Base-by-base conservation (phyloP, 1,140 invertebrate genomes). In the Lasioglossum baleicum region DNA sequence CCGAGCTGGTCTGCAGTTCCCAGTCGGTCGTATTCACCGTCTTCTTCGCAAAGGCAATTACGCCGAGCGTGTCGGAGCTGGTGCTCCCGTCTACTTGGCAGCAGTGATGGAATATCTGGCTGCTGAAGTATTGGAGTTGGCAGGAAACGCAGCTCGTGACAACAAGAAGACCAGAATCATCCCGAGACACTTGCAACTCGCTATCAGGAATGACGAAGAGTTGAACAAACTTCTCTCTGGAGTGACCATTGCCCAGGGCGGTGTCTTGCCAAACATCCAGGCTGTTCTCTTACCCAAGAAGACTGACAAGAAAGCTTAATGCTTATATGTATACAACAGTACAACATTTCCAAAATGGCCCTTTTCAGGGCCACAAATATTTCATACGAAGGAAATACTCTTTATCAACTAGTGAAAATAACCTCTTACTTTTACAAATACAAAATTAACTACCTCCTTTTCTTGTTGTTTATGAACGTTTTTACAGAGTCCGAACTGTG, bases 151-250 rank as follows among this genome's bases (percentile, higher is more conserved):
- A 22, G 97, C 97, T 0, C 89, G 92, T 35, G 94, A 95, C 53
- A 95, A 95, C 82, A 95, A 95, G 40, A 93, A 94, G 87, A 93
- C 94, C 3, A 94, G 97, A 74, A 96, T 98, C 58, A 96, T 96
- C 72, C 97, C 97, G 0, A 94, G 97, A 67, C 97, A 98, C 90
- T 93, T 98, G 3, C 95, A 97, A 80, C 90, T 98, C 66, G 97
- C 97, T 10, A 96, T 98, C 26, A 94, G 96, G 56, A 97, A 97
- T 91, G 97, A 98, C 92, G 97, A 97, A 84, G 97, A 98, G 89
- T 92, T 98, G 81, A 96, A 96, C 88, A 96, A 95, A 90, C 93
- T 98, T 68, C 90, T 98, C 20, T 94, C 95, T 63, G 96, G 96
- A 68, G 97, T 97, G 0, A 97, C 96, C 5, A 97, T 98, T 83